phyloP scores from a whole-genome alignment of 1,140 invertebrate genomes.

The Acromyrmex echinatior region DNA sequence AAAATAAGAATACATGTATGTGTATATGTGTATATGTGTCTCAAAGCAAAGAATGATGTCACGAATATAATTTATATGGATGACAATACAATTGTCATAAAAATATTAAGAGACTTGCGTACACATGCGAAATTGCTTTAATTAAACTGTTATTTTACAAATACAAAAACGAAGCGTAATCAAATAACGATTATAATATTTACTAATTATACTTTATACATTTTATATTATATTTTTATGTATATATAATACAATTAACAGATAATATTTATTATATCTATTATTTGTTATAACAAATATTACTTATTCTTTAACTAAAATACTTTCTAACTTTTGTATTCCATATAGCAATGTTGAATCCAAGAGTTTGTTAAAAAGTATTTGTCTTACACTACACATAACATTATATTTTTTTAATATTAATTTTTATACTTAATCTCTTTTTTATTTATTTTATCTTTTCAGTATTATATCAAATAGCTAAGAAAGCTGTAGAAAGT shows the following conservation, averaged over 20 bases:
- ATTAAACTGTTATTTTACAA: not conserved
- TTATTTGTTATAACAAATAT: not conserved
- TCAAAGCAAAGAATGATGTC: no score
- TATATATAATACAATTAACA: not conserved
- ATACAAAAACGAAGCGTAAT: not conserved
- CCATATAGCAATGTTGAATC: not conserved
- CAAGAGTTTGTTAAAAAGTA: not conserved
- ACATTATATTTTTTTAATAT: not conserved
- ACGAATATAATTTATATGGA: no score
- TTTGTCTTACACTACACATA: not conserved
- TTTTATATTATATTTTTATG: conserved; percentile 12
- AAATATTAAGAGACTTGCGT: not conserved
- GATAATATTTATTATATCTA: not conserved
- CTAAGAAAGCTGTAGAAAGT: no score
- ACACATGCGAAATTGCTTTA: not conserved
- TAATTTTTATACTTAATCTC: not conserved
- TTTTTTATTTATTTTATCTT: not conserved
- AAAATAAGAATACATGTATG: no score
- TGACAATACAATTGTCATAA: no score
- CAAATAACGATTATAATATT: not conserved
- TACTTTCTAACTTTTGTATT: not conserved
- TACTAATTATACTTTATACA: not conserved
- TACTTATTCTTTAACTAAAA: not conserved
- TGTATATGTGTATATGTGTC: no score
- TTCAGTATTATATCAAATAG: not conserved